A percentile compares a stretch with the other conserved stretches of the same genome.
phyloP scores from a whole-genome alignment of 2,888 invertebrate species.

The Nyleta sp. region DNA sequence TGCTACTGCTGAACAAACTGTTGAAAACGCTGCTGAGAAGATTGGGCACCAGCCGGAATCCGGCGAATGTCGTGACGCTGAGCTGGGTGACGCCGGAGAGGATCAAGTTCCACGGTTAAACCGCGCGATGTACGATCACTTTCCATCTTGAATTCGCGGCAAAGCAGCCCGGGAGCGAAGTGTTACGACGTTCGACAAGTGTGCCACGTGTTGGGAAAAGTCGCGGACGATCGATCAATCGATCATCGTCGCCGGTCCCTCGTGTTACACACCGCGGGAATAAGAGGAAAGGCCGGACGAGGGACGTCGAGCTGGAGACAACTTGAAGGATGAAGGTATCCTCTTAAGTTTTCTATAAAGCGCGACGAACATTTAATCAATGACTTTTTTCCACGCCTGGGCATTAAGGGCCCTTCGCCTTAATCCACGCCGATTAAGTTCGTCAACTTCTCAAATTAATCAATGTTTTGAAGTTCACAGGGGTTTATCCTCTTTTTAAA shows the following conservation, averaged over 20 bases:
- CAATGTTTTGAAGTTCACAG: too few relatives aligned
- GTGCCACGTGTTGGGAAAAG: too few relatives aligned
- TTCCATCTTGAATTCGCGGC: too few relatives aligned
- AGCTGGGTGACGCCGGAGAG: not conserved
- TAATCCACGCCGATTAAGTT: not conserved
- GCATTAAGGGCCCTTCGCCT: constrained; percentile 19
- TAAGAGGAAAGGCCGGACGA: constrained; percentile 32
- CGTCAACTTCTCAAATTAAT: constrained; percentile 9
- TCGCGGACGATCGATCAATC: constrained; percentile 64
- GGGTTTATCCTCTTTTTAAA: too few relatives aligned
- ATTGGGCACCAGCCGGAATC: constrained; percentile 40
- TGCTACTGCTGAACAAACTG: constrained; percentile 70
- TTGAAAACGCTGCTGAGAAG: constrained; percentile 70
- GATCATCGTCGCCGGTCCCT: constrained; percentile 50
- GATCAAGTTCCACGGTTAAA: constrained; percentile 54
- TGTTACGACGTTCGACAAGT: too few relatives aligned
- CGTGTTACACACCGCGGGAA: constrained; percentile 32
- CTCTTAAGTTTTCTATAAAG: constrained; percentile 41
- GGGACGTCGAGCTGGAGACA: constrained; percentile 32
- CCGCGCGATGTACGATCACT: too few relatives aligned
- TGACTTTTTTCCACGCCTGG: constrained; percentile 30
- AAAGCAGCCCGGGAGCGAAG: too few relatives aligned
- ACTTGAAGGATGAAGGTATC: constrained; percentile 55
- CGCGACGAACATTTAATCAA: constrained; percentile 43
- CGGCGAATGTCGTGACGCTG: constrained; percentile 6